Percentiles rank a stretch among this genome's conserved stretches.
These are phyloP conservation scores for Sterrhoptilus dennistouni DNA, from an alignment of 2,113 vertebrate species.

Conservation along the genomic window DNA sequence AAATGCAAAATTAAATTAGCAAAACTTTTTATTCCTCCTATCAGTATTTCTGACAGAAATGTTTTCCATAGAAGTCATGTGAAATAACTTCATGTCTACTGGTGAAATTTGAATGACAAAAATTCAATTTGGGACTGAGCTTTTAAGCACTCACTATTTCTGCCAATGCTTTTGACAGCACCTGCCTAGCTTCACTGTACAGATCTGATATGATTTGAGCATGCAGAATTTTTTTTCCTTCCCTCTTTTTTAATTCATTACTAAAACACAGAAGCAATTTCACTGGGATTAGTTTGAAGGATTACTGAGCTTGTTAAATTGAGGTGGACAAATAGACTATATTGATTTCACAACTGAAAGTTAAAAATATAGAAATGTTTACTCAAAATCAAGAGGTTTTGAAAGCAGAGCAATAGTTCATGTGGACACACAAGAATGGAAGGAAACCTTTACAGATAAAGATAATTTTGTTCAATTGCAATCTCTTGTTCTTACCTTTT, in stretches of 20 bases:
- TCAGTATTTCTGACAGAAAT: neutral
- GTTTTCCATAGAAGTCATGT: neutral
- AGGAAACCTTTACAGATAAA: neutral
- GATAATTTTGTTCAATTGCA: neutral
- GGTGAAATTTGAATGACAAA: neutral
- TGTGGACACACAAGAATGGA: neutral
- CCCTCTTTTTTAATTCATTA: neutral
- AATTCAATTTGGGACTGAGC: neutral
- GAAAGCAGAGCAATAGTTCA: neutral
- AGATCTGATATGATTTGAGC: neutral
- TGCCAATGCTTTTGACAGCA: neutral
- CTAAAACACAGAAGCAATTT: slow-evolving; percentile 23
- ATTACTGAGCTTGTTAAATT: slow-evolving; percentile 38
- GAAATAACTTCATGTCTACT: neutral
- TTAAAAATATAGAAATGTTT: neutral
- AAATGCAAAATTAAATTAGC: neutral
- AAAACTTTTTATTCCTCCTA: neutral
- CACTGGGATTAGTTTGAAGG: slow-evolving; percentile 11
- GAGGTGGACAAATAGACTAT: slow-evolving; percentile 36
- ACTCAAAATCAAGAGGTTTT: neutral
- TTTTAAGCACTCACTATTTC: neutral
- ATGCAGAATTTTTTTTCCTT: neutral
- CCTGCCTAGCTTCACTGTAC: neutral
- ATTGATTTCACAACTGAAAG: slow-evolving; percentile 40
- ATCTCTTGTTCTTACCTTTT: neutral